Conservation (phyloP, 2,888 invertebrate species). For the Drosophila hamatofila region DNA sequence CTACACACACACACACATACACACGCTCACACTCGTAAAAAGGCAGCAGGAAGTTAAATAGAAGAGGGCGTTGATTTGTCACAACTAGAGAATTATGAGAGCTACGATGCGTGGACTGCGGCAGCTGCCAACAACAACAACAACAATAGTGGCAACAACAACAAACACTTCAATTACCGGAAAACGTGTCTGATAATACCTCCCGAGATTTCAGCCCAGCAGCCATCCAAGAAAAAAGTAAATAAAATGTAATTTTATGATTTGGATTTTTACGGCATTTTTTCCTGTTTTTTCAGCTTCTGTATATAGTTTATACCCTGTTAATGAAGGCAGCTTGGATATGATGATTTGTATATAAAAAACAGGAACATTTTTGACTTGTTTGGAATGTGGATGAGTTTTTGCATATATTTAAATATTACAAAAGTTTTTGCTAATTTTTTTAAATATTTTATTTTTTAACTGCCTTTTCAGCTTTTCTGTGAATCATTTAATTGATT, state of each 20-base stretch:
- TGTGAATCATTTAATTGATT: too few relatives aligned
- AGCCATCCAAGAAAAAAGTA: constrained; percentile 47
- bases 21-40: constrained; percentile 46
- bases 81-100: constrained; percentile 78
- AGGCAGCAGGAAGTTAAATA: constrained; percentile 70
- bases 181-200: constrained; percentile 82
- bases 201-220: constrained; percentile 51
- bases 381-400: not conserved
- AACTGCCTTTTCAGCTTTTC: too few relatives aligned
- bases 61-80: constrained; percentile 81
- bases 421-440: too few relatives aligned
- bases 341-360: not conserved
- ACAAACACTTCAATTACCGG: constrained; percentile 80
- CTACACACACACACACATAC: constrained; percentile 34
- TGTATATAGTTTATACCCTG: constrained; percentile 5
- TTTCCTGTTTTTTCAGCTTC: constrained; percentile 23
- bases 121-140: constrained; percentile 58
- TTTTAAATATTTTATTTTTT: not conserved
- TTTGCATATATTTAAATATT: not conserved
- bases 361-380: not conserved
- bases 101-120: constrained; percentile 44
- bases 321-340: not conserved
- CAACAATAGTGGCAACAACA: constrained; percentile 31
- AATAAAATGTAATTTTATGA: constrained; percentile 79
- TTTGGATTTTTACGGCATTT: constrained; percentile 59